A percentile compares a stretch with the other conserved stretches of the same genome.
phyloP scores from a whole-genome alignment of 2,113 vertebrate species.

The Salminus brasiliensis region DNA sequence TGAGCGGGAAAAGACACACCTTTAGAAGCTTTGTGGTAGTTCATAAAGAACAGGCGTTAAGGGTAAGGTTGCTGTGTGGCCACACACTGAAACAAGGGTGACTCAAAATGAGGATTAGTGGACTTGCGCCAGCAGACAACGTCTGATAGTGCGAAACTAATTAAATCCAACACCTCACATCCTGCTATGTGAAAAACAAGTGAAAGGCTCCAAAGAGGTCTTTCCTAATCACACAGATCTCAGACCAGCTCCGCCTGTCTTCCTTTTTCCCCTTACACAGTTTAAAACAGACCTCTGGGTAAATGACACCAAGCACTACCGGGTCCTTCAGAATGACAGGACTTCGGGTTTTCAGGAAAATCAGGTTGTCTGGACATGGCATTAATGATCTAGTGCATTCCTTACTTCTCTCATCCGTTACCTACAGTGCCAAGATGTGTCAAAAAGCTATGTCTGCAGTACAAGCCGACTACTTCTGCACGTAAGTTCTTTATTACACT shows the following conservation, averaged over 20 bases:
- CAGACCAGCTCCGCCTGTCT: not conserved
- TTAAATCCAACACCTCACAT: not conserved
- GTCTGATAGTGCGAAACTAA: not conserved
- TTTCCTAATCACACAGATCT: too few species aligned
- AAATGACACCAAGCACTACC: not conserved
- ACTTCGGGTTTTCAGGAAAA: too few species aligned
- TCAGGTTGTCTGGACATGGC: not conserved
- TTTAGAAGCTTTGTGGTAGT: not conserved
- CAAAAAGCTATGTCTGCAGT: not conserved
- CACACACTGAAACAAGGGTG: not conserved
- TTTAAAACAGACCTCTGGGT: not conserved
- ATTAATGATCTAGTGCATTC: not conserved
- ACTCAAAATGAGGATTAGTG: not conserved
- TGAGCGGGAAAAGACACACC: not conserved
- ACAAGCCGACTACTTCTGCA: not conserved
- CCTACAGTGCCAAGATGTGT: not conserved
- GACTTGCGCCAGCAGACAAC: not conserved
- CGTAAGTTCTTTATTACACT: not conserved
- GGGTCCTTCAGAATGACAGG: not conserved
- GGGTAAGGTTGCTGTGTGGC: not conserved
- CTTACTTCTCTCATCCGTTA: not conserved
- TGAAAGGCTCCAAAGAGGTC: not conserved
- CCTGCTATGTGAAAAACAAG: not conserved
- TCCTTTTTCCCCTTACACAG: not conserved
- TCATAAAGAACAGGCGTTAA: not conserved